Base-by-base conservation (phyloP, 2,797 vertebrate species). In the Pseudocheirus occidentalis region DNA sequence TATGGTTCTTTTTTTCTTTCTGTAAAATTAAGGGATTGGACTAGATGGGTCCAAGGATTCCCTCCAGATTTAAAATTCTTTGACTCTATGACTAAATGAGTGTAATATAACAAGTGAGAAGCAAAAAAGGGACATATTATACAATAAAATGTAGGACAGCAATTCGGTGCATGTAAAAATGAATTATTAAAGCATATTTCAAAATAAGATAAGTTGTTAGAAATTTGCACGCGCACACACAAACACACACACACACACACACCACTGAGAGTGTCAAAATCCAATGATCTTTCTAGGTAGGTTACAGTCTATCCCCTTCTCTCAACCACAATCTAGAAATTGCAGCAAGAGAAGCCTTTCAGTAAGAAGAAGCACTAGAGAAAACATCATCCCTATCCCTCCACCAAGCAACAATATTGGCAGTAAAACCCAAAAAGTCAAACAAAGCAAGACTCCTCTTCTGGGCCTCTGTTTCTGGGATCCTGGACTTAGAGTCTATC, bases 321-420 rank as follows among this genome's bases (percentile, higher is more conserved):
- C 73, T 81, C 40, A 27, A 11, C 9, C 40, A 24, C 21, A 81
- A 46, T 40, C 31, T 46, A 34, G 46, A 81, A 81, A 81, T 10
- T 81, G 3, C 40, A 46, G 21, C 18, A 81, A 81, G 66, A 73
- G 5, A 73, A 73, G 18, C n/a, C 12, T 46, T 3, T 46, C 73
- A 18, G 7, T 24, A 81, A 81, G 21, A 13, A 46, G 40, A 81
- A 81, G 34, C 73, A 46, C 73, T 81, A 46, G 18, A 40, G 66
- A 21, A 21, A 81, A 81, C 18, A 46, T n/a, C 14, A 40, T 73
- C 14, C 31, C 29, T 62, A 3, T 62, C 29, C 31, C 31, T n/a
- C 62, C 34, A 66, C 62, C 0, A 1, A n/a, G 34, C 13, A 66
- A 6, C 3, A 6, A 34, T 2, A 14, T n/a, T 0, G 13, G 6